Evolutionary conservation across 2,113 vertebrate species (phyloP), one percentile per base, ranked within the genome.

Genomic region (Nyctibius bracteatus): DNA sequence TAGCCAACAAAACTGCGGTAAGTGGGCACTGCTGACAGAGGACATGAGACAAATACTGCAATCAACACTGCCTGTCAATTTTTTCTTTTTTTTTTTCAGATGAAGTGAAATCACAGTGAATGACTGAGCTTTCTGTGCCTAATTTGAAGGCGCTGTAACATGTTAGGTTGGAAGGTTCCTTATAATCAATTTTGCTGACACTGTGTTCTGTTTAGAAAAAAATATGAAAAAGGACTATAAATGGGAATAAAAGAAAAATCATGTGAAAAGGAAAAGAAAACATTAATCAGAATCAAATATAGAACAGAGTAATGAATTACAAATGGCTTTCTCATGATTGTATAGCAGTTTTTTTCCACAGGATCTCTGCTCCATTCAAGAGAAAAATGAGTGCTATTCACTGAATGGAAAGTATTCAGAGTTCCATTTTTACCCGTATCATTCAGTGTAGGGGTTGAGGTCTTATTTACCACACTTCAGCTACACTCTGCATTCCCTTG

Each of bases 281-380:
- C 96, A 90, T 95, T 97, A 96, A 94, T 96, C 92, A 95, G 87
- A 85, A 96, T 96, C 92, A 96, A 97, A 96, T 95, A 96, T 94
- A 97, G 93, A 93, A 93, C 90, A 92, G 88, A 83, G 71, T 90
- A 96, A 96, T 93, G 93, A 96, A 96, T 97, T 92, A 96, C 94
- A 96, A 95, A 95, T 93, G 90, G 81, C 86, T 92, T 96, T 95
- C 91, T 92, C 94, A 85, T 96, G 89, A 96, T 94, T 96, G 84
- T 96, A 79, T 96, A 96, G 96, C 66, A 10, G 65, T 61, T 71
- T 86, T 94, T 96, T 93, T 86, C 88, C 90, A 95, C 96, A 96
- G 96, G 93, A 96, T 94, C 81, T 96, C 85, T 96, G 92, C 72
- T 96, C 86, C 92, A 96, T 95, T 96, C 96, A 96, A 80, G 96